Percentiles rank a stretch among this genome's conserved stretches.
Evolutionary conservation across 2,888 invertebrate genomes (phyloP).

Genomic region (Pollenia labialis): DNA sequence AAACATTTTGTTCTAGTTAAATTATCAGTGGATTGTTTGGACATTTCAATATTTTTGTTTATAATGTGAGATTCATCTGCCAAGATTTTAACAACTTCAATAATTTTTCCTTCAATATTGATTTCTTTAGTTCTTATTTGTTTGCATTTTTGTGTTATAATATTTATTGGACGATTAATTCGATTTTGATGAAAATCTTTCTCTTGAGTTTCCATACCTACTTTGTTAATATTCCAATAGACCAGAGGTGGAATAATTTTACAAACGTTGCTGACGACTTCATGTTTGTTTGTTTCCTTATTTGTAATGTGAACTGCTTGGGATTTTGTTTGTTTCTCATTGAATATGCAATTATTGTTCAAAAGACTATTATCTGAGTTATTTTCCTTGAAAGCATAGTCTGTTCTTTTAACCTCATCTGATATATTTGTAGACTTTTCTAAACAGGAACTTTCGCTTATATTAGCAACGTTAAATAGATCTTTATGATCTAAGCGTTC

Average conservation of each 20-base stretch:
- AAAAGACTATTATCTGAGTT: neutral
- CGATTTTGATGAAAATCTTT: neutral
- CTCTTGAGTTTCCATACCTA: too few species aligned
- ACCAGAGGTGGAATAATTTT: too few species aligned
- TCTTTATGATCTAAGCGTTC: neutral
- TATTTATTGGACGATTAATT: neutral
- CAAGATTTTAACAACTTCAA: slow-evolving; percentile 33
- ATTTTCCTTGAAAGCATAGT: neutral
- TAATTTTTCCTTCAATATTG: slow-evolving; percentile 52
- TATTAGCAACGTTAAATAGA: neutral
- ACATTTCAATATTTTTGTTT: neutral
- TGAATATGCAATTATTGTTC: neutral
- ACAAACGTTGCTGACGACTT: too few species aligned
- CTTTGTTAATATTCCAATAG: too few species aligned
- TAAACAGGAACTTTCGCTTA: neutral
- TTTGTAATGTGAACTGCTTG: too few species aligned
- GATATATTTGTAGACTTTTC: neutral
- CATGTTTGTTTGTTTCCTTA: too few species aligned
- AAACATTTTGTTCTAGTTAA: neutral
- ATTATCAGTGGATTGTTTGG: neutral
- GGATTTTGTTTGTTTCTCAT: neutral
- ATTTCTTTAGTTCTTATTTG: slow-evolving; percentile 35
- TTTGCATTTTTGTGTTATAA: neutral
- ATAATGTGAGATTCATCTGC: neutral
- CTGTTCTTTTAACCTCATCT: neutral